Conservation (phyloP, 2,113 vertebrate genomes). For the Strix aluco region DNA sequence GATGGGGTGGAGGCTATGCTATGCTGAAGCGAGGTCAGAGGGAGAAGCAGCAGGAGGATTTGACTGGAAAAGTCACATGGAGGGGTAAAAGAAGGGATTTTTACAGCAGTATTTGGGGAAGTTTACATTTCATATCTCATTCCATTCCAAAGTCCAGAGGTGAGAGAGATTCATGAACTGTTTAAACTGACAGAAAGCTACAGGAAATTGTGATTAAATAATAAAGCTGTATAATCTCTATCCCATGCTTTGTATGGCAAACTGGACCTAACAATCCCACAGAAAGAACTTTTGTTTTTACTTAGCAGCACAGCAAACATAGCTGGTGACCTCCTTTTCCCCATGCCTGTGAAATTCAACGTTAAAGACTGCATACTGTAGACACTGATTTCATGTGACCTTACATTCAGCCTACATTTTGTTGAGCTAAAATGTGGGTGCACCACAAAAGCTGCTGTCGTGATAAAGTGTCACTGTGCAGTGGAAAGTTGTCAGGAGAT, state of each 20-base stretch:
- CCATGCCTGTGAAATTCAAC: not conserved
- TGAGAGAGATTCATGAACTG: not conserved
- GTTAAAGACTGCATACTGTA: not conserved
- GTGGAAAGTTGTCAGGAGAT: not conserved
- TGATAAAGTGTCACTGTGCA: not conserved
- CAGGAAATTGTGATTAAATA: not conserved
- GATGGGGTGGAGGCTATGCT: not conserved
- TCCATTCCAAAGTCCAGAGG: conserved; percentile 19
- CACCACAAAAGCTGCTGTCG: not conserved
- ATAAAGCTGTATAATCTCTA: not conserved
- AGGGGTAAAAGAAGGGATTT: not conserved
- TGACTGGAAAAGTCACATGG: not conserved
- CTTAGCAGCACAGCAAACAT: accelerated
- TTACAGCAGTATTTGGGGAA: not conserved
- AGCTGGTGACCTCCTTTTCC: not conserved
- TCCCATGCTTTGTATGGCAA: not conserved
- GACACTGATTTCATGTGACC: not conserved
- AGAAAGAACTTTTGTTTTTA: not conserved
- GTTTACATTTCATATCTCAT: not conserved
- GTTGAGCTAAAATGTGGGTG: not conserved
- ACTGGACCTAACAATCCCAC: not conserved
- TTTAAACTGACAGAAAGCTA: not conserved
- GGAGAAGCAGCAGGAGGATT: not conserved
- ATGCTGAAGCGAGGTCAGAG: not conserved
- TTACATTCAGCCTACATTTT: not conserved